phyloP scores from a whole-genome alignment of 2,888 invertebrate genomes.

The Dicyrtomina minuta region DNA sequence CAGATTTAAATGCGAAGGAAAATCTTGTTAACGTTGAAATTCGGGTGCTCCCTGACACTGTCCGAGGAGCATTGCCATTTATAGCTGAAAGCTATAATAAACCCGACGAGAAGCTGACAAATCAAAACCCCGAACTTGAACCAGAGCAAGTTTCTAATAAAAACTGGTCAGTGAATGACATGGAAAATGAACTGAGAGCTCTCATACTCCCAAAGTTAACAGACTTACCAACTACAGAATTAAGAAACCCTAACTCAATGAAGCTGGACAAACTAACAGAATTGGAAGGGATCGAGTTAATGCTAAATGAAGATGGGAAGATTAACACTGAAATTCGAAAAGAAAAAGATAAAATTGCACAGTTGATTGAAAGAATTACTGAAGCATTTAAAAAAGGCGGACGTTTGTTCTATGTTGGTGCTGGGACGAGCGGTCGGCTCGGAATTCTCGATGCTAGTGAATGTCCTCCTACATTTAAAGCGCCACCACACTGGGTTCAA shows the following conservation, averaged over 20 bases:
- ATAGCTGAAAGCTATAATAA: too few relatives aligned
- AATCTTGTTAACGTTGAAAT: not conserved
- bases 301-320: conserved; percentile 45
- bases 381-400: conserved; percentile 46
- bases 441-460: conserved; percentile 53
- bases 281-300: conserved; percentile 45
- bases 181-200: conserved; percentile 13
- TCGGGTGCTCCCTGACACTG: too few relatives aligned
- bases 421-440: conserved; percentile 53
- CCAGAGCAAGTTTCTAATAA: not conserved
- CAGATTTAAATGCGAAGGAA: not conserved
- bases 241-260: conserved; percentile 43
- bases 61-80: not conserved
- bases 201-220: conserved; percentile 27
- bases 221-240: conserved; percentile 44
- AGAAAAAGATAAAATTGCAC: conserved; percentile 39
- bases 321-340: conserved; percentile 41
- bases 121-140: too few relatives aligned
- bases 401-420: conserved; percentile 52
- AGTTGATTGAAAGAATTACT: conserved; percentile 36
- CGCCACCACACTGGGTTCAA: conserved; percentile 48
- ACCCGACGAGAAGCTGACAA: too few relatives aligned
- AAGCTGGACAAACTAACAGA: conserved; percentile 44
- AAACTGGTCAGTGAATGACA: not conserved
- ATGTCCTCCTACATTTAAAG: conserved; percentile 48